Evolutionary conservation across 2,113 vertebrate genomes (phyloP).

Genomic region (Collichthys lucidus): DNA sequence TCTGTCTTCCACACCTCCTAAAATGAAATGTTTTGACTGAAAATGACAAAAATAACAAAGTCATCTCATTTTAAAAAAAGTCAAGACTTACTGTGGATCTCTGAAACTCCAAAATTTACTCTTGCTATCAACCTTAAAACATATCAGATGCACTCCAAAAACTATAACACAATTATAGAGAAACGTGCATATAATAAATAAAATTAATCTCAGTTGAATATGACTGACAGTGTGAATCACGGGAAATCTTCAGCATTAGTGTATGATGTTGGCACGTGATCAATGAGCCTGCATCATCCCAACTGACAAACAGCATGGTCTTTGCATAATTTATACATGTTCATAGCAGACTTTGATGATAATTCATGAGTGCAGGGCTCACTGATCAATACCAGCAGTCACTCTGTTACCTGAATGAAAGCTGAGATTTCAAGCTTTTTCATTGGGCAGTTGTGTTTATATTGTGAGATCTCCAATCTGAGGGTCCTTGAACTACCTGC

Average conservation of each 20-base stretch:
- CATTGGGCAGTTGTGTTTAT: constrained; percentile 23
- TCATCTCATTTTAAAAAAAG: not conserved
- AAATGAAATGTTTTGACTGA: not conserved
- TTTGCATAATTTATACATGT: constrained; percentile 47
- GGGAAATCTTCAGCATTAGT: not conserved
- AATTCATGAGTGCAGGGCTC: constrained; percentile 14
- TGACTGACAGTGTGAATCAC: not conserved
- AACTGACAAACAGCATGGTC: not conserved
- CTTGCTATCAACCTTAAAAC: not conserved
- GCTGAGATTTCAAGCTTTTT: constrained; percentile 12
- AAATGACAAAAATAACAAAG: not conserved
- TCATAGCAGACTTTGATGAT: constrained; percentile 31
- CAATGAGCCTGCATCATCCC: constrained; percentile 8
- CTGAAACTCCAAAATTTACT: not conserved
- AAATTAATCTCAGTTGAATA: not conserved
- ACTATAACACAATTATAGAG: not conserved
- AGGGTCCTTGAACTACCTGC: constrained; percentile 24
- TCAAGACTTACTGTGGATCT: too few species aligned
- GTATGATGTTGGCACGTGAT: not conserved
- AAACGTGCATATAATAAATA: not conserved
- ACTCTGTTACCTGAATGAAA: constrained; percentile 18
- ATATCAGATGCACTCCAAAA: not conserved
- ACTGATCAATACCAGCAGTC: constrained; percentile 34
- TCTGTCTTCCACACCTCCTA: not conserved
- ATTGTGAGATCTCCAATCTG: not conserved